A percentile compares a stretch with the other conserved stretches of the same genome.
Evolutionary conservation across 2,888 invertebrate genomes (phyloP).

Genomic region (Ctenicera cuprea): DNA sequence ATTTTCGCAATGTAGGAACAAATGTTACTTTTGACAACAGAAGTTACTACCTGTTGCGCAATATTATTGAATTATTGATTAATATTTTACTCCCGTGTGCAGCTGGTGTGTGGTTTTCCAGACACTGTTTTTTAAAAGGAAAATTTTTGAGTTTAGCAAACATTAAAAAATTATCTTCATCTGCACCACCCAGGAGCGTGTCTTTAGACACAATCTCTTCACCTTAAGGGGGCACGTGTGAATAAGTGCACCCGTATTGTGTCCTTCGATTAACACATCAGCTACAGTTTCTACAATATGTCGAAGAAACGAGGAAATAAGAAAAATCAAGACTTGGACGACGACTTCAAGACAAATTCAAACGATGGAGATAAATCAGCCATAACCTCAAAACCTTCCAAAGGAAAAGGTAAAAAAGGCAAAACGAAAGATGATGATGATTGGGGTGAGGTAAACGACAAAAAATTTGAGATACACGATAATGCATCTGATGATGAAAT

Average conservation of each 20-base stretch:
- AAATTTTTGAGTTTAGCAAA: no score
- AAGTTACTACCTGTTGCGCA: no score
- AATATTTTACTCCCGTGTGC: no score
- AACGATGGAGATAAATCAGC: slow-evolving; percentile 68
- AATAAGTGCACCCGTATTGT: background rate
- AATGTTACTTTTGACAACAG: no score
- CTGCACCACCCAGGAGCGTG: no score
- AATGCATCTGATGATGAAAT: slow-evolving; percentile 64
- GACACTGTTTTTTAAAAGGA: no score
- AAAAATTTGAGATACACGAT: slow-evolving; percentile 56
- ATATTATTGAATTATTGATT: no score
- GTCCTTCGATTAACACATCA: slow-evolving; percentile 16
- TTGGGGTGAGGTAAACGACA: slow-evolving; percentile 68
- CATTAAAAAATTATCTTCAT: no score
- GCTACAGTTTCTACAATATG: slow-evolving; percentile 68
- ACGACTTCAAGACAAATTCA: slow-evolving; percentile 73
- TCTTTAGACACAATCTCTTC: background rate
- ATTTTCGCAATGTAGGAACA: no score
- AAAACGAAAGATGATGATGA: slow-evolving; percentile 65
- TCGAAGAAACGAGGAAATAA: slow-evolving; percentile 78
- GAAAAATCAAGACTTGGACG: slow-evolving; percentile 76
- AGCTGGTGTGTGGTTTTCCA: no score
- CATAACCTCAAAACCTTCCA: slow-evolving; percentile 74
- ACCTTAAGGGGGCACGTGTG: slow-evolving; percentile 1
- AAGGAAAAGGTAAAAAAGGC: slow-evolving; percentile 67